phyloP scores from a whole-genome alignment of 1,140 invertebrate genomes.

The Calephelis nemesis region DNA sequence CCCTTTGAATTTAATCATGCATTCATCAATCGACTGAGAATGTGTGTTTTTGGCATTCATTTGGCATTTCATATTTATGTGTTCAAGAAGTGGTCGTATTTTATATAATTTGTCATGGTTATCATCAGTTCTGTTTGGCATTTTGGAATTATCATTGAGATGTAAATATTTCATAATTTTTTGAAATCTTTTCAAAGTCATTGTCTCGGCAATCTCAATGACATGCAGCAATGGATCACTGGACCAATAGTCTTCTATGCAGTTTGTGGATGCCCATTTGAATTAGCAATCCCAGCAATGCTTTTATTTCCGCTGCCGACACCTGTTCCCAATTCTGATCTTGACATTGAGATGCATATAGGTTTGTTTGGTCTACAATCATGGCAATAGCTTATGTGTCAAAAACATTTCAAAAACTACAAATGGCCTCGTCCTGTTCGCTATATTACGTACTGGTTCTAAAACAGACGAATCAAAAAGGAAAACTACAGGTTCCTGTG shows the following conservation, averaged over 20 bases:
- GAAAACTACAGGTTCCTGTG: no score
- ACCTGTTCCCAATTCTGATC: neutral
- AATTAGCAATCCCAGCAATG: neutral
- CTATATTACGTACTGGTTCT: no score
- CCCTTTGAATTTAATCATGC: neutral
- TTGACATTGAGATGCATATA: neutral
- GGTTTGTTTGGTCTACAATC: neutral
- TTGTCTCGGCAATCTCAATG: no score
- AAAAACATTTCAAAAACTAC: neutral
- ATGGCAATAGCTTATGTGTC: neutral
- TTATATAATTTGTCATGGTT: slow-evolving; percentile 31
- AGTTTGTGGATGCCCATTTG: slow-evolving; percentile 29
- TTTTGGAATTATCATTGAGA: slow-evolving; percentile 28
- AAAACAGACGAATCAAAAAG: no score
- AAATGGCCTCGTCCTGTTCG: no score
- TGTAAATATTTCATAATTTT: slow-evolving; percentile 29
- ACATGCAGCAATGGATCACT: slow-evolving; percentile 28
- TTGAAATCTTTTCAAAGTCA: no score
- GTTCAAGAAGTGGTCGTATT: slow-evolving; percentile 27
- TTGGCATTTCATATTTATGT: slow-evolving; percentile 25
- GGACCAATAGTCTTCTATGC: slow-evolving; percentile 22
- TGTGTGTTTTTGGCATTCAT: slow-evolving; percentile 26
- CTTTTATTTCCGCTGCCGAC: neutral
- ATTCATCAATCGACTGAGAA: slow-evolving; percentile 19
- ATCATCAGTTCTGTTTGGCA: slow-evolving; percentile 24